These are phyloP conservation scores for Dallia pectoralis DNA, from an alignment of 2,797 vertebrate species.

Conservation along the genomic window DNA sequence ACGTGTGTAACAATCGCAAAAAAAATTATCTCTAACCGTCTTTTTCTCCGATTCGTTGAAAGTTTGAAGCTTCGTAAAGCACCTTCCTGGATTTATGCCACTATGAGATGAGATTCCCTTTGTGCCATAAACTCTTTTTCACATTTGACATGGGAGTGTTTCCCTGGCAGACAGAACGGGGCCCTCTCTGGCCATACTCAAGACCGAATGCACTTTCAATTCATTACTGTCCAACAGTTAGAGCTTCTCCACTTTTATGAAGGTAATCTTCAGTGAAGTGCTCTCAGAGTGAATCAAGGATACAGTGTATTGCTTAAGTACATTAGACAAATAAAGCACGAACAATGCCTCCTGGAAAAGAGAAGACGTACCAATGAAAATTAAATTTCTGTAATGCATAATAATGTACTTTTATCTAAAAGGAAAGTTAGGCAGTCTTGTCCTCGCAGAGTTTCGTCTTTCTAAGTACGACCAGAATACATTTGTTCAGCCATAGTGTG, in stretches of 20 bases:
- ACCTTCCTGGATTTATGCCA: constrained; percentile 57
- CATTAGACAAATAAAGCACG: constrained; percentile 12
- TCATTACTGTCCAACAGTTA: constrained; percentile 63
- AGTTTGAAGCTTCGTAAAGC: constrained; percentile 44
- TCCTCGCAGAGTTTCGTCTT: too few species aligned
- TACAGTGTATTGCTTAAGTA: constrained; percentile 14
- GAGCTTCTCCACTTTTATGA: constrained; percentile 37
- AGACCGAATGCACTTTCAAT: constrained; percentile 69
- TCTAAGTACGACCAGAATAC: too few species aligned
- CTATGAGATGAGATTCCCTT: constrained; percentile 59
- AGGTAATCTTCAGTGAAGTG: constrained; percentile 34
- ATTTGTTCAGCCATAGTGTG: too few species aligned
- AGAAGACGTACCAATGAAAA: not conserved
- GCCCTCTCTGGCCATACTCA: constrained; percentile 38
- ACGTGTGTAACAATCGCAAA: not conserved
- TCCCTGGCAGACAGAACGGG: constrained; percentile 45
- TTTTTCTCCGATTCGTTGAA: not conserved
- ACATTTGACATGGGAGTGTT: constrained; percentile 60
- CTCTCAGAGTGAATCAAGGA: constrained; percentile 43
- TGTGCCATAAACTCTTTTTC: constrained; percentile 60
- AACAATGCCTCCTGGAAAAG: not conserved
- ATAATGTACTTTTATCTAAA: too few species aligned
- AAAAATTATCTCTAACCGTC: not conserved
- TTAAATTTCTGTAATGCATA: too few species aligned
- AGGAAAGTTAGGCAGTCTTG: too few species aligned